Base-by-base conservation (phyloP, 2,888 invertebrate species). In the Hypercompe scribonia region DNA sequence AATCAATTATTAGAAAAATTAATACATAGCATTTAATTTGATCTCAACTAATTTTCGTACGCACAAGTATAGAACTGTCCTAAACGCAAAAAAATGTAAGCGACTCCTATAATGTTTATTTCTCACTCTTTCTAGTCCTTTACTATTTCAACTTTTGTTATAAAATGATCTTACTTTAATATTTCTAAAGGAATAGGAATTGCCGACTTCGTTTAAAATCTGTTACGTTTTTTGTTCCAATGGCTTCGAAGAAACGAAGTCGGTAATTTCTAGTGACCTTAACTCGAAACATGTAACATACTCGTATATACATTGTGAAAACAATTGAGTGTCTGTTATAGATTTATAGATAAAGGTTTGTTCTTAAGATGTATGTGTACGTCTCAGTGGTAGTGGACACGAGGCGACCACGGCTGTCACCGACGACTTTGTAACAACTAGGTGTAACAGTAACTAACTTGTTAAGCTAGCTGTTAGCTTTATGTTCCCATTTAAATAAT, bases 401-500 rank as follows among this genome's bases (percentile, higher is more conserved):
- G n/a, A 66, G 69, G 39, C 28, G 61, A 71, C 74, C 42, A 66
- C 54, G 61, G 72, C 65, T 74, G 72, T 81, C 28, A 50, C 70
- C 54, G 11, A 73, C 71, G 66, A 65, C 71, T 33, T 67, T 73
- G 76, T 84, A 80, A 68, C 83, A 77, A 78, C 75, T 71, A 72
- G 70, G 68, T 72, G 67, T 76, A 68, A 73, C 68, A 80, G 69
- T 64, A 83, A 70, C 73, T 77, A 71, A 78, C 65, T 39, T 72
- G 73, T 78, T 80, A 73, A 72, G 42, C 58, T 75, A 72, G 64
- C 71, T 71, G 72, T 73, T 71, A 71, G 70, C 64, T 74, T 73
- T 77, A 74, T 69, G 80, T 84, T 80, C 69, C 64, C 64, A 73
- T 77, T 73, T 68, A 71, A 75, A 69, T 28, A 73, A 76, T 73